phyloP scores from a whole-genome alignment of 2,797 vertebrate species.

The Acanthis flammea region DNA sequence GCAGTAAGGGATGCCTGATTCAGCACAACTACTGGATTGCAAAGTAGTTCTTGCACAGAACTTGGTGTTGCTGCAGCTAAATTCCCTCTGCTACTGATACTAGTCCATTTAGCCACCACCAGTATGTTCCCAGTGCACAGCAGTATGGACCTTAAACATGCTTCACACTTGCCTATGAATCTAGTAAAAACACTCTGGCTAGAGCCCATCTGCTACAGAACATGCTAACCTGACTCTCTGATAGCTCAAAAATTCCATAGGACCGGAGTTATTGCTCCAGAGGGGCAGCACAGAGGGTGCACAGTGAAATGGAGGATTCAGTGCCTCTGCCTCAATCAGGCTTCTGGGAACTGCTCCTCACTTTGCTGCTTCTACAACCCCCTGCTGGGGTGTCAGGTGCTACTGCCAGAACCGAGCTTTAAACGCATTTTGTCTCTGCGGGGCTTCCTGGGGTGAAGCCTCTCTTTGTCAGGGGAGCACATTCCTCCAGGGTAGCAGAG shows the following conservation, averaged over 20 bases:
- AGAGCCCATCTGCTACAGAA: background rate
- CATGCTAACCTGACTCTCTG: background rate
- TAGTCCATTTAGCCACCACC: background rate
- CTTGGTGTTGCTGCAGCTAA: background rate
- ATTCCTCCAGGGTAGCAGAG: conserved; percentile 15
- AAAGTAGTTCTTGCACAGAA: background rate
- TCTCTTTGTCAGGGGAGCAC: conserved; percentile 12
- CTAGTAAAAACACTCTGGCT: background rate
- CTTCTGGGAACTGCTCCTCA: conserved; percentile 14
- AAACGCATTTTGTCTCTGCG: background rate
- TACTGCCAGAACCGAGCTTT: conserved; percentile 18
- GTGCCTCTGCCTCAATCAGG: background rate
- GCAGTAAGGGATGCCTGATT: background rate
- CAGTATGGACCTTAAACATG: background rate
- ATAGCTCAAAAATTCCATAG: background rate
- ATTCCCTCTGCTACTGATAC: background rate
- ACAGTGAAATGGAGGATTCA: background rate
- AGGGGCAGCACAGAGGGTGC: background rate
- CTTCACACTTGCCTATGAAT: background rate
- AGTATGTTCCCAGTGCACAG: background rate
- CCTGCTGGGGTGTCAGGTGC: conserved; percentile 47
- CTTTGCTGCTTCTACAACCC: conserved; percentile 3
- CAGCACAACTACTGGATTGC: background rate
- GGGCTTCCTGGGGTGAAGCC: conserved; percentile 2
- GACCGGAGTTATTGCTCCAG: background rate